phyloP scores from a whole-genome alignment of 2,113 vertebrate genomes.

The Emydura subglobosa region DNA sequence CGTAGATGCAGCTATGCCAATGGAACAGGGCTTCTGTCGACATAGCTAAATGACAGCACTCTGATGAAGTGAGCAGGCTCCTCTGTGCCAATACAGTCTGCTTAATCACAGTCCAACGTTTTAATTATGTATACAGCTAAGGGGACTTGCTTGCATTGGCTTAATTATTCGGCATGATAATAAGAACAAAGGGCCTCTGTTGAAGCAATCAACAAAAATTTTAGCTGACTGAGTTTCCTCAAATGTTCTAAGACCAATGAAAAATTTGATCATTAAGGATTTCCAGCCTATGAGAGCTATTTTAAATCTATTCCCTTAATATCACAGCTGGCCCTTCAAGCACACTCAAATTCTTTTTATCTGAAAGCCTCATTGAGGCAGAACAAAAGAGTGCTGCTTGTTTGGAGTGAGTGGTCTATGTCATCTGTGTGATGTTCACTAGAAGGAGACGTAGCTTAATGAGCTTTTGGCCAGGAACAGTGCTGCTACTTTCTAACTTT shows the following conservation, averaged over 20 bases:
- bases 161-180: conserved; percentile 77
- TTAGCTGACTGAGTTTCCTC: conserved; percentile 74
- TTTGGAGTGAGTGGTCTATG: conserved; percentile 64
- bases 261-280: conserved; percentile 78
- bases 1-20: too few species aligned
- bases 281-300: conserved; percentile 70
- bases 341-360: conserved; percentile 67
- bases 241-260: conserved; percentile 69
- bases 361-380: conserved; percentile 53
- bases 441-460: conserved; percentile 72
- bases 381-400: conserved; percentile 70
- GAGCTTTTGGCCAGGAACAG: conserved; percentile 69
- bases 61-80: conserved; percentile 31
- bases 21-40: too few species aligned
- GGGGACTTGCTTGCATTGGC: conserved; percentile 62
- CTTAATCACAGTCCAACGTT: conserved; percentile 54
- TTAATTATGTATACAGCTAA: conserved; percentile 73
- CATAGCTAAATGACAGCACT: neutral
- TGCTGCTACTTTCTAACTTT: conserved; percentile 70
- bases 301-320: conserved; percentile 75
- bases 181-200: conserved; percentile 78
- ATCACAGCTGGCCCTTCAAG: conserved; percentile 74
- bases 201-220: conserved; percentile 72
- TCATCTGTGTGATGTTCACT: conserved; percentile 68
- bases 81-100: conserved; percentile 45